These are phyloP conservation scores for Lithophane leautieri DNA, from an alignment of 2,888 invertebrate species.

Conservation along the genomic window DNA sequence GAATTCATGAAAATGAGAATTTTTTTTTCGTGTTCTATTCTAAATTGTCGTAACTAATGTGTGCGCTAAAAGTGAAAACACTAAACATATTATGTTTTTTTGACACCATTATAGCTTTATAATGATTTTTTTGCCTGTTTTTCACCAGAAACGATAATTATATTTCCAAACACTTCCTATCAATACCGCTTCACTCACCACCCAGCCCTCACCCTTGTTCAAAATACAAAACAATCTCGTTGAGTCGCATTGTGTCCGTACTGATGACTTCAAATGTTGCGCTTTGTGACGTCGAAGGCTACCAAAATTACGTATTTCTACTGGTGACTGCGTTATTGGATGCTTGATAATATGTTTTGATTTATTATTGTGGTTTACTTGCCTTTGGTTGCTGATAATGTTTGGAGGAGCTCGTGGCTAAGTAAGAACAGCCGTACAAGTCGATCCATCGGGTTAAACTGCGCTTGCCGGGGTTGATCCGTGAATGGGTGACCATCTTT, in stretches of 20 bases:
- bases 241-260: constrained; percentile 51
- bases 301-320: constrained; percentile 42
- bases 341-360: not conserved
- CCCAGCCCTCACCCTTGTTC: not conserved
- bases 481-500: too few relatives aligned
- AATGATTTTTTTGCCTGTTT: not conserved
- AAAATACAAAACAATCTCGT: constrained; percentile 53
- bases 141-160: not conserved
- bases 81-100: too few relatives aligned
- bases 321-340: constrained; percentile 18
- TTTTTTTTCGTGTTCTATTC: not conserved
- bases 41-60: not conserved
- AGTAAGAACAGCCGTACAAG: too few relatives aligned
- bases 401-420: too few relatives aligned
- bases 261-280: constrained; percentile 55
- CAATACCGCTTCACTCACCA: not conserved
- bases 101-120: too few relatives aligned
- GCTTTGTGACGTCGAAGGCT: constrained; percentile 28
- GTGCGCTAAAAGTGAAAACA: not conserved
- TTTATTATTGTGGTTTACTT: not conserved
- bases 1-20: not conserved
- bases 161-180: not conserved
- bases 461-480: too few relatives aligned
- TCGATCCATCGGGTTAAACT: too few relatives aligned
- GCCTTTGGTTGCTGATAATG: not conserved